Percentiles rank a stretch among this genome's conserved stretches.
Conservation (phyloP, 2,113 vertebrate species). For the Platycercus adscitus region DNA sequence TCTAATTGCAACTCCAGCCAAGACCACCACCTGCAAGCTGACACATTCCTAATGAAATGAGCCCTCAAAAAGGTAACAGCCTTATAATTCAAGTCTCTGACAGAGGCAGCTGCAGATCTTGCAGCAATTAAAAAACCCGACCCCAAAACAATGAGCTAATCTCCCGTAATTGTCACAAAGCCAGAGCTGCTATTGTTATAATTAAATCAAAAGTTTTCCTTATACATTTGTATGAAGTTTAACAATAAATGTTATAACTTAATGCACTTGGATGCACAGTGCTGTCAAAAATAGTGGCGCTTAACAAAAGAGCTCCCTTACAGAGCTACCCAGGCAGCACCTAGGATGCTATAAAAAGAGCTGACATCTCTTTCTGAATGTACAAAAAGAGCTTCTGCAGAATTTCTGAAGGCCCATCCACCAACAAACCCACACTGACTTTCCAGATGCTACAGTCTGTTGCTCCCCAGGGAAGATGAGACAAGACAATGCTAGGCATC, state of each 20-base stretch:
- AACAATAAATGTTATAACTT: neutral
- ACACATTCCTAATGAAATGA: neutral
- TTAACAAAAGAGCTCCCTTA: neutral
- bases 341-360: neutral
- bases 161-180: neutral
- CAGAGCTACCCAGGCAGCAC: neutral
- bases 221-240: rapidly evolving
- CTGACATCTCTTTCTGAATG: neutral
- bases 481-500: neutral
- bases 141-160: neutral
- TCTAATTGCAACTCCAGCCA: neutral
- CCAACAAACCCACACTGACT: neutral
- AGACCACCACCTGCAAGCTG: neutral
- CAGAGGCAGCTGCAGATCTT: neutral
- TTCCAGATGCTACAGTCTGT: neutral
- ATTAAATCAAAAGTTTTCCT: neutral
- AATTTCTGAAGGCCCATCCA: neutral
- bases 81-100: neutral
- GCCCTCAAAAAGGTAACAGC: neutral
- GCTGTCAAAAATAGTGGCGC: neutral
- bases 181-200: neutral
- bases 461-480: neutral
- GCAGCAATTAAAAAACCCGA: neutral
- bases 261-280: neutral
- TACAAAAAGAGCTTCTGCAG: neutral